A percentile compares a stretch with the other conserved stretches of the same genome.
These are phyloP conservation scores for Thalassophryne amazonica DNA, from an alignment of 2,797 vertebrate species.

Conservation along the genomic window DNA sequence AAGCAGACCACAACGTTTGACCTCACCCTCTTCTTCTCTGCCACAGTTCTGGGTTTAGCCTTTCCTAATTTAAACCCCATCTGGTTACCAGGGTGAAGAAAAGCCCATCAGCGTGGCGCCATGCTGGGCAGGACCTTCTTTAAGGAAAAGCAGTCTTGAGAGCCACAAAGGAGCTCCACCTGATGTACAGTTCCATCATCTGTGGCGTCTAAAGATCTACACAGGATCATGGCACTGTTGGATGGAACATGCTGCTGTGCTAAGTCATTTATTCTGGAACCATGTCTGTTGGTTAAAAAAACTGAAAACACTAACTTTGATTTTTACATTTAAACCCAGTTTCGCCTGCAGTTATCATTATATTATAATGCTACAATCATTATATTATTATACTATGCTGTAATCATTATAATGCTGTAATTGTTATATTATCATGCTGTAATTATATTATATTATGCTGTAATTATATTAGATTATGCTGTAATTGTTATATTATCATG, in stretches of 20 bases:
- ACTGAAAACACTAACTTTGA: too few species aligned
- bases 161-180: constrained; percentile 50
- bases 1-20: constrained; percentile 65
- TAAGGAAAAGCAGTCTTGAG: constrained; percentile 40
- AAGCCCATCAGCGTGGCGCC: constrained; percentile 55
- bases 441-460: too few species aligned
- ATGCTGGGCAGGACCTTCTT: constrained; percentile 60
- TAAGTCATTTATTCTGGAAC: too few species aligned
- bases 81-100: constrained; percentile 46
- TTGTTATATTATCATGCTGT: too few species aligned
- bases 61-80: constrained; percentile 72
- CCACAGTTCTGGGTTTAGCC: constrained; percentile 67
- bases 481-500: too few species aligned
- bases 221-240: not conserved
- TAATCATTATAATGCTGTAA: too few species aligned
- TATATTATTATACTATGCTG: too few species aligned
- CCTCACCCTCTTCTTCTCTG: constrained; percentile 65
- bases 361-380: too few species aligned
- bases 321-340: too few species aligned
- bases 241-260: not conserved
- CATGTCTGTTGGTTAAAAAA: too few species aligned
- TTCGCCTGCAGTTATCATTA: too few species aligned
- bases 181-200: constrained; percentile 25
- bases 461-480: too few species aligned
- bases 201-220: constrained; percentile 13